Conservation (phyloP, 2,113 vertebrate species). For the Cavia aperea region DNA sequence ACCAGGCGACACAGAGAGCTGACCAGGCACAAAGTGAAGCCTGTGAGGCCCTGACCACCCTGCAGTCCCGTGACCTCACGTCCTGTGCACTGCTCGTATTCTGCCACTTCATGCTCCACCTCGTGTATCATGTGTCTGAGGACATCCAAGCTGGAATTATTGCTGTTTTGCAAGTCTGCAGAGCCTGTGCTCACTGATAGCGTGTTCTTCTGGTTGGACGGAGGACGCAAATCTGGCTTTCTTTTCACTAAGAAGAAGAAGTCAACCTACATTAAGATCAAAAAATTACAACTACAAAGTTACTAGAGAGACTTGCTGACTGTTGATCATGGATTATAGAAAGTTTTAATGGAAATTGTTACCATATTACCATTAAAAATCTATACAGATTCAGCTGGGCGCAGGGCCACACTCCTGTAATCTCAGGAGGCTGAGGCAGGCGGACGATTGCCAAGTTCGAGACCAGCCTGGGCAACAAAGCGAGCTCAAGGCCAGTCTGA, state of each 20-base stretch:
- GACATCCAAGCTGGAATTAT: constrained; percentile 79
- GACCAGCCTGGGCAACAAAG: too few relatives aligned
- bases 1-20: constrained; percentile 84
- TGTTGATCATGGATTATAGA: constrained; percentile 24
- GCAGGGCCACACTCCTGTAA: too few relatives aligned
- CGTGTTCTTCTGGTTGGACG: constrained; percentile 54
- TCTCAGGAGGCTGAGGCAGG: too few relatives aligned
- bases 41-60: constrained; percentile 78
- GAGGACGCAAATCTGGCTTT: constrained; percentile 54
- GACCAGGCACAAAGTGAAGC: constrained; percentile 89
- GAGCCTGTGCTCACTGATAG: constrained; percentile 64
- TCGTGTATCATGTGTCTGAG: constrained; percentile 84
- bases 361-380: constrained; percentile 25
- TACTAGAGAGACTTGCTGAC: constrained; percentile 11
- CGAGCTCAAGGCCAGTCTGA: too few relatives aligned
- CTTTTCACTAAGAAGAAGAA: constrained; percentile 70
- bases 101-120: constrained; percentile 84
- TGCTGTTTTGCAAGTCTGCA: constrained; percentile 66
- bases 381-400: background rate
- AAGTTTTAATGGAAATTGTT: background rate
- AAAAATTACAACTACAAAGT: constrained; percentile 33
- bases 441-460: too few relatives aligned
- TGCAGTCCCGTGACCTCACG: constrained; percentile 62
- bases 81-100: constrained; percentile 79
- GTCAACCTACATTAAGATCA: constrained; percentile 37